Percentiles rank a stretch among this genome's conserved stretches.
Evolutionary conservation across 2,797 vertebrate species (phyloP).

Genomic region (Meda fulgida): DNA sequence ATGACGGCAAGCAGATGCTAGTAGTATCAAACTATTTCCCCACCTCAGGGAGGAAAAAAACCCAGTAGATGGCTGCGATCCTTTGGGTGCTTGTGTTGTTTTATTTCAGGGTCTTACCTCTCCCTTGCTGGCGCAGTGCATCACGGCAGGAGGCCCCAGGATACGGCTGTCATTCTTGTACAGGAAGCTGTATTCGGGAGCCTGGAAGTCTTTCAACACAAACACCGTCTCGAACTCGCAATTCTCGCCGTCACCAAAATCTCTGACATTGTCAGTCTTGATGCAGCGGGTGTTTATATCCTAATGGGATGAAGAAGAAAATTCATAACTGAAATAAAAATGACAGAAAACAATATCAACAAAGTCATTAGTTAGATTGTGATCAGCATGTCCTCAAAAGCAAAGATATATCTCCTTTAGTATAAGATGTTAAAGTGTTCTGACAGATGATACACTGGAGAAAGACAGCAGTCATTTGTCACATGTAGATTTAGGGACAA

Average conservation of each 20-base stretch:
- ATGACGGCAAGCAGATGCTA: slow-evolving; percentile 20
- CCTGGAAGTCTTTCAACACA: slow-evolving; percentile 87
- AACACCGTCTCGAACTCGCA: slow-evolving; percentile 90
- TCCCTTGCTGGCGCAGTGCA: slow-evolving; percentile 85
- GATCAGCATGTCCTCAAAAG: not conserved
- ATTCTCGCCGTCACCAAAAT: slow-evolving; percentile 85
- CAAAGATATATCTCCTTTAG: not conserved
- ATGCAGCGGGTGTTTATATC: slow-evolving; percentile 87
- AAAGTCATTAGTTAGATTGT: not conserved
- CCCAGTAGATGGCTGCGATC: not conserved
- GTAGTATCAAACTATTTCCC: slow-evolving; percentile 38
- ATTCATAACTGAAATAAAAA: not conserved
- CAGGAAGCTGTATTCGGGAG: slow-evolving; percentile 83
- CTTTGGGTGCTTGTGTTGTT: not conserved
- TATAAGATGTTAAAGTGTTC: slow-evolving; percentile 16
- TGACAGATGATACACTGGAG: slow-evolving; percentile 1
- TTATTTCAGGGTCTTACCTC: slow-evolving; percentile 77
- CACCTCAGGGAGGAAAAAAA: not conserved
- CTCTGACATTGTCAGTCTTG: slow-evolving; percentile 82
- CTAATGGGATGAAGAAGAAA: slow-evolving; percentile 69
- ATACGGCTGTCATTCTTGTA: slow-evolving; percentile 89
- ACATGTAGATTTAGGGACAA: not conserved
- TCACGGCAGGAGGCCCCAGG: slow-evolving; percentile 89
- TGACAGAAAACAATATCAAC: not conserved
- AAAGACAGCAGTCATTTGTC: slow-evolving; percentile 7